These are phyloP conservation scores for Melanitta fusca DNA, from an alignment of 2,797 vertebrate species.

Conservation along the genomic window DNA sequence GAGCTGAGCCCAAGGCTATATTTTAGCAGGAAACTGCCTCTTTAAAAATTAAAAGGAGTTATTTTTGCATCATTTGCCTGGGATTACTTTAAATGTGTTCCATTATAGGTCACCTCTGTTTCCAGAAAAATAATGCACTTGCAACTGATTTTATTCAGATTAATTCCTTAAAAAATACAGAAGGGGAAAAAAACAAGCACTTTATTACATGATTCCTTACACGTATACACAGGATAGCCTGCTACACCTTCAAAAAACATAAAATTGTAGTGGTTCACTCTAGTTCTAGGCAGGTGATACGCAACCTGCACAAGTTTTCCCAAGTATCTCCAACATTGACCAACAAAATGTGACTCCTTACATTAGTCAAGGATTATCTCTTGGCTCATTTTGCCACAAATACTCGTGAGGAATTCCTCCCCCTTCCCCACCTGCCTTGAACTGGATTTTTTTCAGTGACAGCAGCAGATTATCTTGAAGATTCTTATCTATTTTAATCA, in stretches of 20 bases:
- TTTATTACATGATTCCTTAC: not conserved
- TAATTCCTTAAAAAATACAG: not conserved
- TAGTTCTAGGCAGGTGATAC: not conserved
- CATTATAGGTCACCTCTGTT: not conserved
- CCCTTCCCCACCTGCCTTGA: not conserved
- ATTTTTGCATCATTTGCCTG: conserved; percentile 33
- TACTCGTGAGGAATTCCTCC: not conserved
- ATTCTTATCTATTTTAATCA: conserved; percentile 33
- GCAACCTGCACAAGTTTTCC: not conserved
- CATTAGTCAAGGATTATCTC: not conserved
- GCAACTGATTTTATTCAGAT: not conserved
- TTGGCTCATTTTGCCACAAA: not conserved
- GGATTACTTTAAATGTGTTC: conserved; percentile 3
- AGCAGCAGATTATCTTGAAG: not conserved
- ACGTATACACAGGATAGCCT: not conserved
- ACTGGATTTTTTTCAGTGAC: not conserved
- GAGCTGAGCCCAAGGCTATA: conserved; percentile 42
- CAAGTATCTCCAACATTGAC: not conserved
- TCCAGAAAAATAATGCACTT: not conserved
- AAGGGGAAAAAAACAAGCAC: not conserved
- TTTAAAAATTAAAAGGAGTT: conserved; percentile 61
- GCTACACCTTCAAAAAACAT: not conserved
- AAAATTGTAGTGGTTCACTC: not conserved
- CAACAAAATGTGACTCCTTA: not conserved
- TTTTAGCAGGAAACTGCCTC: conserved; percentile 36